Evolutionary conservation across 1,140 invertebrate genomes (phyloP), one percentile per base, ranked within the genome.

Genomic region (Steinernema khuongi): DNA sequence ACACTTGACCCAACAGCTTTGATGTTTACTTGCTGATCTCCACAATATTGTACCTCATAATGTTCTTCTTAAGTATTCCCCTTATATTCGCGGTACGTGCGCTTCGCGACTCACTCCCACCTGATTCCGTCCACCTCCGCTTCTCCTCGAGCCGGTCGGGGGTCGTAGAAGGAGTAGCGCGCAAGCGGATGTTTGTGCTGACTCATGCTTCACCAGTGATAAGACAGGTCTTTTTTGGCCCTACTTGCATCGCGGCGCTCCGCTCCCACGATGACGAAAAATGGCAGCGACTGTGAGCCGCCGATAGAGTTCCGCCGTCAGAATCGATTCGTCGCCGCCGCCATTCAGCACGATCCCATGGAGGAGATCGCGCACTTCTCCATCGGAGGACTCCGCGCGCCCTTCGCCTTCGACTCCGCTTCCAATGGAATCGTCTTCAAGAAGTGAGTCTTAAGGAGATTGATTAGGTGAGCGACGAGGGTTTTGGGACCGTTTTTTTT

Each of bases 281-380:
- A 60, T 22, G 22, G 50, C 22, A 4, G 11, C 50, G 22, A 60
- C 11, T 14, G 50, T 7, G 50, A 60, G 50, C 50, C 50, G 50
- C 50, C 50, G 50, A 60, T 60, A 14, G 50, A 60, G 26, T 60
- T 60, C 50, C 22, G 11, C 19, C 50, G 19, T 11, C 36, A 7
- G 50, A 11, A 60, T 60, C 50, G 50, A 60, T 60, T 60, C 50
- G 50, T 60, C 50, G 50, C 19, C 50, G 50, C 14, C 50, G 50
- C 50, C 50, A 60, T 60, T 60, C 50, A 7, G 14, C 14, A 26
- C 50, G 50, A 60, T 26, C 50, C 50, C 14, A 60, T 60, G 50
- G 50, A 60, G 50, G 11, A 60, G 19, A 7, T 60, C 50, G 50
- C 50, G 50, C 50, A 60, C 50, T 60, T 60, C 50, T 14, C 50